These are phyloP conservation scores for Grammomys dolichurus DNA, from an alignment of 2,113 vertebrate species.

Conservation along the genomic window DNA sequence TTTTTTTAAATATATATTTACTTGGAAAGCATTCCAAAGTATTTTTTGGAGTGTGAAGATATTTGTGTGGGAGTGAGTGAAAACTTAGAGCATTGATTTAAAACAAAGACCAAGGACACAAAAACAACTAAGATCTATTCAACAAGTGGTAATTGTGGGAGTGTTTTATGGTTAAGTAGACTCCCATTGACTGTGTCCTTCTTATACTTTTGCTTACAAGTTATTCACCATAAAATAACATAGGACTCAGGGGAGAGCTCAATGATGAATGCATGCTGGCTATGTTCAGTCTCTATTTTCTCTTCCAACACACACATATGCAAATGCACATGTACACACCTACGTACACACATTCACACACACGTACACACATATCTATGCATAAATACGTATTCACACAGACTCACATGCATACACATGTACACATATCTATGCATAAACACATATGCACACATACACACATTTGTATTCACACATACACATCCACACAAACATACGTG, in stretches of 20 bases:
- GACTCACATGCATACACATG: background rate
- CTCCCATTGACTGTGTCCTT: background rate
- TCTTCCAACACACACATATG: background rate
- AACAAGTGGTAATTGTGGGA: background rate
- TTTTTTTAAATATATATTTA: background rate
- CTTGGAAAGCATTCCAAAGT: background rate
- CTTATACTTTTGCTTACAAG: background rate
- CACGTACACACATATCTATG: background rate
- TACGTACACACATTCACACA: too few species aligned
- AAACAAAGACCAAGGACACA: background rate
- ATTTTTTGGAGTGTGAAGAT: background rate
- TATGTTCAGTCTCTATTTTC: background rate
- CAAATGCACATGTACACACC: background rate
- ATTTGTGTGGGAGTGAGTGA: background rate
- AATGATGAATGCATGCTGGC: background rate
- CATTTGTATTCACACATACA: background rate
- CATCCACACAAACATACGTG: background rate
- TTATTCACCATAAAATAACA: background rate
- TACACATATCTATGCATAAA: background rate
- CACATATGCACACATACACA: accelerated
- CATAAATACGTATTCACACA: background rate
- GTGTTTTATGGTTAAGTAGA: background rate
- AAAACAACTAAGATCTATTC: background rate
- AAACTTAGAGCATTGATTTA: constrained; percentile 48
- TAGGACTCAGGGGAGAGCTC: background rate